Evolutionary conservation across 2,888 invertebrate species (phyloP).

Genomic region (Smittia sp.): DNA sequence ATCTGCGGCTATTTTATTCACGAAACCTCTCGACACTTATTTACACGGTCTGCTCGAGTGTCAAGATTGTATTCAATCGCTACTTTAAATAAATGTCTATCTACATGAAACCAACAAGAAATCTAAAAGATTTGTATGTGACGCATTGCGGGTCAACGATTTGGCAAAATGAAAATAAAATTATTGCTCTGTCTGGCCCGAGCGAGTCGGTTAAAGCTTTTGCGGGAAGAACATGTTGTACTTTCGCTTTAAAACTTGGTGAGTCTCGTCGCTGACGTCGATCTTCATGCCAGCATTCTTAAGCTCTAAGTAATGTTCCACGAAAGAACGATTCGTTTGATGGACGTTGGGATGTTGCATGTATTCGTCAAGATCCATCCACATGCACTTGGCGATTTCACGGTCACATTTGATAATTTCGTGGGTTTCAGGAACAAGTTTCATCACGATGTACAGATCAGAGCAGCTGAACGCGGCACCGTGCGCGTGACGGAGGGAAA

Average conservation of each 20-base stretch:
- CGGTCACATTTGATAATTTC: conserved; percentile 67
- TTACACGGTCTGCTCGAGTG: no score
- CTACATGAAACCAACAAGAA: no score
- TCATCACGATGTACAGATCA: conserved; percentile 79
- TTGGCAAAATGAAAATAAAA: no score
- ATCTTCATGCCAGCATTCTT: conserved; percentile 62
- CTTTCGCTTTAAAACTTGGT: conserved; percentile 49
- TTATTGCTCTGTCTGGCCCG: no score
- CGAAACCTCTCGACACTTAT: no score
- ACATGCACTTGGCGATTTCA: conserved; percentile 74
- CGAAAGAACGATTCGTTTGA: conserved; percentile 67
- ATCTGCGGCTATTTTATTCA: no score
- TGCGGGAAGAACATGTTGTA: conserved; percentile 50
- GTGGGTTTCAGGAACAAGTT: conserved; percentile 63
- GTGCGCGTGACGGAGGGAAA: conserved; percentile 73
- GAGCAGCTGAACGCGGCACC: conserved; percentile 75
- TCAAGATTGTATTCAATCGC: no score
- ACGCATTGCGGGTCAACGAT: no score
- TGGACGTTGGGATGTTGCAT: conserved; percentile 68
- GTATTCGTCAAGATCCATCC: conserved; percentile 79
- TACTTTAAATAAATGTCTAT: no score
- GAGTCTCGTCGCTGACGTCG: conserved; percentile 55
- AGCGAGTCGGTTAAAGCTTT: conserved; percentile 37
- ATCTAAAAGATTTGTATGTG: no score
- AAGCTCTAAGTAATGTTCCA: conserved; percentile 65